Evolutionary conservation across 2,113 vertebrate species (phyloP), one percentile per base, ranked within the genome.

Genomic region (Ailuropoda melanoleuca): DNA sequence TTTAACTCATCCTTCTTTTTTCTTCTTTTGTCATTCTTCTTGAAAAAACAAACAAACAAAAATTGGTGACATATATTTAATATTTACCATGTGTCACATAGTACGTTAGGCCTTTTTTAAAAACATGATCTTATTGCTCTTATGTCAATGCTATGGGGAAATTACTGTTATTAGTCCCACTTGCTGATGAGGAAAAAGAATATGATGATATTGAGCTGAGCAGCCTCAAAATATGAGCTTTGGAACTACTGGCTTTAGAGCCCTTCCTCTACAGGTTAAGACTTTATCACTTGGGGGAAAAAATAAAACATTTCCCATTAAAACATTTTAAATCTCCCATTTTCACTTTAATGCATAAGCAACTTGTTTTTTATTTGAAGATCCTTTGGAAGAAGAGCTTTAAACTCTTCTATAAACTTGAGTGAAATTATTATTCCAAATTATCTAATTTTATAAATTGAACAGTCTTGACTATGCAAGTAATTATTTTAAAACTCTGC

Each of bases 371-470:
- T 58, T 37, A 82, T 84, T 62, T 92, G 14, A 3, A 55, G 14
- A 90, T 55, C 8, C 9, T 74, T 81, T 11, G 64, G n/a, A 94
- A 56, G 23, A 72, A 97, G 39, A 96, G 39, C 53, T 75, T 93
- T 66, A 88, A 93, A 78, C 29, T 86, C 4, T 70, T 23, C 39
- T 64, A 43, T 15, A 74, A 97, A 84, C 46, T 29, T 56, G 17
- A 89, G 31, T 55, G 9, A 72, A 82, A 62, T 94, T 96, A 88
- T 77, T 82, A 70, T 94, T 92, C 15, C 62, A 88, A 92, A 81
- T 97, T 53, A 84, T 64, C 46, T 62, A 64, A 90, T 23, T 95
- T 96, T 66, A 87, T 34, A 93, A 97, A 77, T n/a, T 68, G 46
- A 80, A 6, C 29, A 64, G 43, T 64, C 31, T 81, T 95, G 19